Evolutionary conservation across 2,797 vertebrate species (phyloP), one percentile per base, ranked within the genome.

Genomic region (Thalassophryne amazonica): DNA sequence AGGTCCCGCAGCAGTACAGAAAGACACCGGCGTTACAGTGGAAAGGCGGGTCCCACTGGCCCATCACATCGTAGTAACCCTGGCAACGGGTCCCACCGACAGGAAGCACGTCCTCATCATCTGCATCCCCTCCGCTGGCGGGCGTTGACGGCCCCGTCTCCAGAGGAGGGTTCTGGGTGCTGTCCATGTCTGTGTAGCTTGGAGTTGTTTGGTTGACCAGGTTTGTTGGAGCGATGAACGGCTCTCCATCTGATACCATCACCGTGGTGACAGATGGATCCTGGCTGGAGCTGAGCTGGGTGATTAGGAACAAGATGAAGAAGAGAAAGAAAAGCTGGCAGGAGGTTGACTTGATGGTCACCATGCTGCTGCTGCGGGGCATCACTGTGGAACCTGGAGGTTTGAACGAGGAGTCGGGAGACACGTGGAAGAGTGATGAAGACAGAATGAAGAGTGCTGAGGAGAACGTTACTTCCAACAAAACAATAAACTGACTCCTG

Each of bases 61-160:
- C 96, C 95, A 98, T 98, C 51, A 98, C 96, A 39, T 99, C 96
- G 45, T 97, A 99, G 87, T 99, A 99, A 24, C 96, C 96, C 48
- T 92, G 91, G 82, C 97, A 99, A 63, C 93, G 92, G n/a, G 93
- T 95, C 1, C 93, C 94, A 0, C 90, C 86, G 0, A 53, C 6
- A 2, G 87, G 73, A 27, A 75, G 78, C 18, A 20, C 50, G 5
- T 91, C 89, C 49, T 91, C 87, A 9, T 88, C 86, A 1, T 91
- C 89, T 0, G 70, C 56, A 6, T 86, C 83, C 2, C 81, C 79
- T 3, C 86, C 85, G 2, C 78, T 85, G 48, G 25, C 65, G 13
- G 90, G 81, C 16, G 86, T 87, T 51, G 83, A 89, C 38, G 86
- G 55, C 2, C 81, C 81, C 0, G 86, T 85, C 17, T 92, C 90